Base-by-base conservation (phyloP, 2,113 vertebrate genomes). In the Cavia aperea region DNA sequence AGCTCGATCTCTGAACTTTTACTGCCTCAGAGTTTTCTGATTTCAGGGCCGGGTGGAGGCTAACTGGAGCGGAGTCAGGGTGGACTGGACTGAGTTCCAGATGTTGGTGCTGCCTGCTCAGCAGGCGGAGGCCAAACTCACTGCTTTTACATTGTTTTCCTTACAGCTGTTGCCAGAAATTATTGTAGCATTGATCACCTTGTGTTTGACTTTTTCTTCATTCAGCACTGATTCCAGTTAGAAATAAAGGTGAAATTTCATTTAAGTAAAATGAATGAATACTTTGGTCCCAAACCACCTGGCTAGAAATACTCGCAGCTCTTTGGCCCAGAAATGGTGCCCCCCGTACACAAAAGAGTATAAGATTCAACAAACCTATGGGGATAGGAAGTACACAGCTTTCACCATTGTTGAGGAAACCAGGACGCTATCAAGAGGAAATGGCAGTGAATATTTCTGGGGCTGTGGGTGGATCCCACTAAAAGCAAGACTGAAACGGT, bases 201-300 rank as follows among this genome's bases (percentile, higher is more conserved):
- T 46, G n/a, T 43, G 12, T 85, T 85, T 15, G 39, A 68, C 14
- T 60, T 89, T 63, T 31, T 92, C 91, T 95, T 78, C 10, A 88
- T 39, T 75, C 26, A 26, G 85, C 15, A 58, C 39, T n/a, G 10
- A 33, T 65, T 81, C 81, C 62, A 24, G 39, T 60, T 58, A 83
- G 54, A 85, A 91, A 70, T 19, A 24, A 56, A 81, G 43, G 39
- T 14, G 46, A 89, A 68, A 84, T 63, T 81, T 78, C 7, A 84
- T 78, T 81, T 70, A 29, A 29, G 31, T 87, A 66, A 88, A 68
- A 90, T 58, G 43, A 85, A 16, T 60, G 10, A 82, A 75, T 39
- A 15, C 15, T 2, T 9, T 24, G 36, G 60, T 31, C 24, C 13
- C 72, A 31, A 24, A 18, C 18, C 23, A 19, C 15, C 26, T 75